phyloP scores from a whole-genome alignment of 2,113 vertebrate species.

The Nyctereutes procyonoides region DNA sequence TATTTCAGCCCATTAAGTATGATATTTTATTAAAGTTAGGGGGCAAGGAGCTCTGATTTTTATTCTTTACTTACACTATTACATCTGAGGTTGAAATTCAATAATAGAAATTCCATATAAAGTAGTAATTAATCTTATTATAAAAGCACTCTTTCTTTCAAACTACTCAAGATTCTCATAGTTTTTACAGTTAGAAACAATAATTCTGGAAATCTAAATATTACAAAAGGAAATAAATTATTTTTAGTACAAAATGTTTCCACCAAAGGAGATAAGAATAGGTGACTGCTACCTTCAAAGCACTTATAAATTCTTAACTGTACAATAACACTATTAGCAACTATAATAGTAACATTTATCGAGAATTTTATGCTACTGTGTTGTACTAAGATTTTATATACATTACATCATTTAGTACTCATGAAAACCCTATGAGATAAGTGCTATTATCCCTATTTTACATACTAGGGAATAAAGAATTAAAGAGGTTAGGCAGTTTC shows the following conservation, averaged over 20 bases:
- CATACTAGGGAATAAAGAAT: conserved; percentile 10
- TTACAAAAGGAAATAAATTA: conserved; percentile 48
- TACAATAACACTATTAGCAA: not conserved
- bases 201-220: conserved; percentile 41
- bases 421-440: conserved; percentile 27
- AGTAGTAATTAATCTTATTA: conserved; percentile 53
- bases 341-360: conserved; percentile 2
- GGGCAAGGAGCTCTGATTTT: conserved; percentile 30
- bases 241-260: conserved; percentile 52
- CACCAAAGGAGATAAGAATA: not conserved
- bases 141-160: not conserved
- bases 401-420: conserved; percentile 31
- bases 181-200: conserved; percentile 48
- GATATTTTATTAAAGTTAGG: conserved; percentile 19
- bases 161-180: not conserved
- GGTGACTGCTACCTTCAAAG: not conserved
- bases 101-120: not conserved
- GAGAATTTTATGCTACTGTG: not conserved
- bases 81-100: conserved; percentile 49
- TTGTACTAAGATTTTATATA: conserved; percentile 43
- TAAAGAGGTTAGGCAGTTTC: conserved; percentile 44
- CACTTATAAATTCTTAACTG: conserved; percentile 34
- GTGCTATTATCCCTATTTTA: not conserved
- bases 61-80: conserved; percentile 41
- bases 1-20: conserved; percentile 53